phyloP scores from a whole-genome alignment of 2,888 invertebrate species.

The Bimastos eiseni region DNA sequence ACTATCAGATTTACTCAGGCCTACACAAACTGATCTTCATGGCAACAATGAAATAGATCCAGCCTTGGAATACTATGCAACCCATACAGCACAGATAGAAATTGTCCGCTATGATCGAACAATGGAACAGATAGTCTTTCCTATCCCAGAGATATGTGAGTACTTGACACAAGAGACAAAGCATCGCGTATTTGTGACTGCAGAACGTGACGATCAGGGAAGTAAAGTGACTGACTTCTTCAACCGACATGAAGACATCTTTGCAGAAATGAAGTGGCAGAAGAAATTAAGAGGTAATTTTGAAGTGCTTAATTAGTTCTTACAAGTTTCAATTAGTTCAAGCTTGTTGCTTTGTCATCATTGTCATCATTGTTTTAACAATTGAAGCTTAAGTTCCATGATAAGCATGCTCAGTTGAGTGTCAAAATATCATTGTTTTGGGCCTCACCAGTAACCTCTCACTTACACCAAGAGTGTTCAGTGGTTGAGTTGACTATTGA shows the following conservation, averaged over 20 bases:
- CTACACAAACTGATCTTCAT: constrained; percentile 63
- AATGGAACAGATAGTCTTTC: constrained; percentile 97
- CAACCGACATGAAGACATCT: constrained; percentile 88
- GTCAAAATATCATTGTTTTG: neutral
- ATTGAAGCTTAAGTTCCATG: neutral
- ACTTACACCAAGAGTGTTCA: too few relatives aligned
- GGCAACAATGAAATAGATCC: constrained; percentile 65
- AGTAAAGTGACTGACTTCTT: constrained; percentile 81
- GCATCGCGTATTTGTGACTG: constrained; percentile 83
- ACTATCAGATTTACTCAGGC: constrained; percentile 80
- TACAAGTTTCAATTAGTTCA: too few relatives aligned
- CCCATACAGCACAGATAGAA: constrained; percentile 98
- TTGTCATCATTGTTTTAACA: too few relatives aligned
- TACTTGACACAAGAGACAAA: constrained; percentile 95
- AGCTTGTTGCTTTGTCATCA: neutral
- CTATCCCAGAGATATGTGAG: constrained; percentile 97
- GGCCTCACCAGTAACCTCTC: too few relatives aligned
- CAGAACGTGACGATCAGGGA: constrained; percentile 94
- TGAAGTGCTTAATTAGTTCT: neutral
- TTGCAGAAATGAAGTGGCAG: constrained; percentile 99
- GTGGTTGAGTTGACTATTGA: too few relatives aligned
- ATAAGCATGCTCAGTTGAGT: neutral
- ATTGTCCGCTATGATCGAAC: constrained; percentile 95
- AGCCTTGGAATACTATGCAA: constrained; percentile 90
- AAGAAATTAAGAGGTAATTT: constrained; percentile 85